A percentile compares a stretch with the other conserved stretches of the same genome.
Evolutionary conservation across 2,797 vertebrate genomes (phyloP).

Genomic region (Tiaroga cobitis): DNA sequence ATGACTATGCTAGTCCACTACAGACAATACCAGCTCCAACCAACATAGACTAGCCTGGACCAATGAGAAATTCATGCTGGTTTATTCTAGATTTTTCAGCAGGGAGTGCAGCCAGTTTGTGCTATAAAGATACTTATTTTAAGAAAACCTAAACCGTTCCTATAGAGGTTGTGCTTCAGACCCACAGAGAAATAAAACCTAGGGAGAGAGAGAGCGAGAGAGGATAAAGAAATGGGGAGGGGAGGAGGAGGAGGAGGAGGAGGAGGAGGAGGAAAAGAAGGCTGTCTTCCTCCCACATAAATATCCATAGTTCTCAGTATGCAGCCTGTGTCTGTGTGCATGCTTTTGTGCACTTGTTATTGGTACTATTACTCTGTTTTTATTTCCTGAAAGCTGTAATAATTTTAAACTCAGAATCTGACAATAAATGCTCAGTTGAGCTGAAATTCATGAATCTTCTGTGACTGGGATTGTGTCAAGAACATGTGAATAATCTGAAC

Average conservation of each 20-base stretch:
- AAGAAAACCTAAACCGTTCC: not conserved
- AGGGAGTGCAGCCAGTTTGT: not conserved
- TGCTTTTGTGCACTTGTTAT: not conserved
- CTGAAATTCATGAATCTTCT: not conserved
- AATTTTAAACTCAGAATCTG: not conserved
- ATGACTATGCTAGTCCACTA: not conserved
- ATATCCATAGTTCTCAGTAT: conserved; percentile 41
- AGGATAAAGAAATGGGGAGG: conserved; percentile 38
- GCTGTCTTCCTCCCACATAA: conserved; percentile 47
- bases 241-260: conserved; percentile 35
- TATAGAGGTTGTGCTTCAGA: not conserved
- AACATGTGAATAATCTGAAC: not conserved
- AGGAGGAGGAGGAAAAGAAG: conserved; percentile 9
- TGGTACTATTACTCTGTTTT: conserved; percentile 13
- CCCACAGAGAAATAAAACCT: conserved; percentile 8
- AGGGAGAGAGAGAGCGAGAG: conserved; percentile 1
- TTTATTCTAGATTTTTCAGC: no score
- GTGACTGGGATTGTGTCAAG: not conserved
- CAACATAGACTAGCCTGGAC: not conserved
- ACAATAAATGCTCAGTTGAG: not conserved
- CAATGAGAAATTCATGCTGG: not conserved
- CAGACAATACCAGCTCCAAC: no score
- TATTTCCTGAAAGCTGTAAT: conserved; percentile 6
- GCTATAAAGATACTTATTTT: not conserved
- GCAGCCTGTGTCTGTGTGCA: not conserved